A percentile compares a stretch with the other conserved stretches of the same genome.
These are phyloP conservation scores for Myotis planiceps DNA, from an alignment of 2,797 vertebrate species.

Conservation along the genomic window DNA sequence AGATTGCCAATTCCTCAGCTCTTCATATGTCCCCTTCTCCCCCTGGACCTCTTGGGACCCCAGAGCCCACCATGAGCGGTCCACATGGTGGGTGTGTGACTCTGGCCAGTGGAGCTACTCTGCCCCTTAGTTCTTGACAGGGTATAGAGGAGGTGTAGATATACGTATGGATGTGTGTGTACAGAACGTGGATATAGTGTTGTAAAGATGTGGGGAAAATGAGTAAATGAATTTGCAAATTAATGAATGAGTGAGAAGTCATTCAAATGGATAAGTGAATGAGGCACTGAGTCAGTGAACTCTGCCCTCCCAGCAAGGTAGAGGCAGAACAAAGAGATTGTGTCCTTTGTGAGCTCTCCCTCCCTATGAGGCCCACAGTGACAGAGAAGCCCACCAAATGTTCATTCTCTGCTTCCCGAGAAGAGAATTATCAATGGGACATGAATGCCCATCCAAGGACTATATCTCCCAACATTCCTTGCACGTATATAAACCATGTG, in stretches of 20 bases:
- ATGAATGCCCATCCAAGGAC: background rate
- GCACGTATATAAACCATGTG: background rate
- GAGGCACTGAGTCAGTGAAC: background rate
- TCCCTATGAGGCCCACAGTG: background rate
- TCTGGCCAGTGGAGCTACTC: background rate
- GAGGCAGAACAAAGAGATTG: background rate
- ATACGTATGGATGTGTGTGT: background rate
- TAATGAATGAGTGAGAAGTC: conserved; percentile 20
- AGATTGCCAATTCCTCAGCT: background rate
- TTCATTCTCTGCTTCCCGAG: background rate
- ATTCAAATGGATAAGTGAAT: background rate
- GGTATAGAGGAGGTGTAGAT: background rate
- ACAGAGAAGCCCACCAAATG: background rate
- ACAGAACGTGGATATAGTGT: background rate
- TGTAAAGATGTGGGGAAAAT: background rate
- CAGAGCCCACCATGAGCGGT: background rate
- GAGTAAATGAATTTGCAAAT: background rate
- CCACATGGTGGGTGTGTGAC: background rate
- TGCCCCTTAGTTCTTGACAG: background rate
- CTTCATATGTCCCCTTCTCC: background rate
- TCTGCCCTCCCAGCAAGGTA: background rate
- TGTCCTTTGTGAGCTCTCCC: background rate
- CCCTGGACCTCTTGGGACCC: background rate
- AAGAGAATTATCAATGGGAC: background rate
- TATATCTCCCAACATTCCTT: background rate